Percentiles rank a stretch among this genome's conserved stretches.
phyloP scores from a whole-genome alignment of 2,888 invertebrate genomes.

The Coelopa pilipes region DNA sequence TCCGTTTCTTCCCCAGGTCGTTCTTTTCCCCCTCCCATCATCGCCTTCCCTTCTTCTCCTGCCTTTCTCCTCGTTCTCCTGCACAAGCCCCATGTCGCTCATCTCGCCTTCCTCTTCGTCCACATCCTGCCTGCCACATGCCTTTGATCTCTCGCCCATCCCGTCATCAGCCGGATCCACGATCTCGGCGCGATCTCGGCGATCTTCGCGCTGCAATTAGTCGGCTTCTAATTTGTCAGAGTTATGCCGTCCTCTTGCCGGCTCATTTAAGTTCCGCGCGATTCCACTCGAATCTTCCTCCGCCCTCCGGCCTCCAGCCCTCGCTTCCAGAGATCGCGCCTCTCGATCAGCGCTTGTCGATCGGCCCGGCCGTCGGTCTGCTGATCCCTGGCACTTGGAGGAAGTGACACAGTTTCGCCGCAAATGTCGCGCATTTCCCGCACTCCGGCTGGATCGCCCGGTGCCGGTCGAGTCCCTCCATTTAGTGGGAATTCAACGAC shows the following conservation, averaged over 20 bases:
- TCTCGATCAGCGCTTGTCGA: no score
- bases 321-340: no score
- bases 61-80: neutral
- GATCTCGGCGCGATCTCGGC: no score
- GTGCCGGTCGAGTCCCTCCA: no score
- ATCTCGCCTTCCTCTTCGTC: neutral
- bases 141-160: neutral
- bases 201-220: neutral
- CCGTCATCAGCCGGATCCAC: no score
- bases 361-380: no score
- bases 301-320: no score
- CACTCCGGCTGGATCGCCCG: neutral
- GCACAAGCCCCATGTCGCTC: neutral
- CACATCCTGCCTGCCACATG: conserved; percentile 4
- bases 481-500: no score
- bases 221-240: conserved; percentile 18
- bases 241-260: conserved; percentile 23
- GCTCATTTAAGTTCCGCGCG: conserved; percentile 16
- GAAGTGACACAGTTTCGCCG: conserved; percentile 10
- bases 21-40: no score
- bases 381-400: no score
- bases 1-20: no score
- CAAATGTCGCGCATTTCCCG: conserved; percentile 7
- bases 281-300: neutral
- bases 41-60: neutral